phyloP scores from a whole-genome alignment of 2,113 vertebrate genomes.

The Tachycineta bicolor region DNA sequence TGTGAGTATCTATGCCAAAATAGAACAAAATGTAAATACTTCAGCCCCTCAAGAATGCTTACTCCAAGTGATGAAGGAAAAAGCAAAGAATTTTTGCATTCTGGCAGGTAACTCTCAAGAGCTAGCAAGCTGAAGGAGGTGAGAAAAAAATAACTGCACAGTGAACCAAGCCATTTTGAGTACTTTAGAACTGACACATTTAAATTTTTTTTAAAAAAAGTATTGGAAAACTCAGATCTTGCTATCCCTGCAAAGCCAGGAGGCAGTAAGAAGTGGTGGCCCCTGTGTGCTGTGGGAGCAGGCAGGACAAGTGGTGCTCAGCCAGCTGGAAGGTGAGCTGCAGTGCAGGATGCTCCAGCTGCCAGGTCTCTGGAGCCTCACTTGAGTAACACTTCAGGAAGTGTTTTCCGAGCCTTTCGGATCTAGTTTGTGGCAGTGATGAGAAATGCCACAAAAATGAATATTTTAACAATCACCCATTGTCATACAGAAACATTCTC shows the following conservation, averaged over 20 bases:
- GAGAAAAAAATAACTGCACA: background rate
- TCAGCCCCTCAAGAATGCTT: background rate
- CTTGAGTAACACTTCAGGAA: background rate
- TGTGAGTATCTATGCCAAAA: background rate
- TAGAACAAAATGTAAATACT: background rate
- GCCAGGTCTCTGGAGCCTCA: background rate
- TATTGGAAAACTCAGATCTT: background rate
- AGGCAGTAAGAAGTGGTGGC: background rate
- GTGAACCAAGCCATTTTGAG: background rate
- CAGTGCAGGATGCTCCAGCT: background rate
- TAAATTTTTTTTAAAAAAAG: background rate
- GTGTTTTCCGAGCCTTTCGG: background rate
- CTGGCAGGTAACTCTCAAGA: background rate
- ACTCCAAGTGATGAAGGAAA: background rate
- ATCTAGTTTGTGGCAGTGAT: background rate
- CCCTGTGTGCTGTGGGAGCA: background rate
- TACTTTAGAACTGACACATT: background rate
- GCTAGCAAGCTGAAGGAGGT: background rate
- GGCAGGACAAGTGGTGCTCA: background rate
- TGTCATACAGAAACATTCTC: background rate
- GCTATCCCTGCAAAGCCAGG: background rate
- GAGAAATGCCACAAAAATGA: background rate
- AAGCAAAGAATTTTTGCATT: background rate
- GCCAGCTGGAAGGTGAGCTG: background rate
- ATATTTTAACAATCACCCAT: background rate